phyloP scores from a whole-genome alignment of 2,797 vertebrate genomes.

The Gymnothorax reevesii region DNA sequence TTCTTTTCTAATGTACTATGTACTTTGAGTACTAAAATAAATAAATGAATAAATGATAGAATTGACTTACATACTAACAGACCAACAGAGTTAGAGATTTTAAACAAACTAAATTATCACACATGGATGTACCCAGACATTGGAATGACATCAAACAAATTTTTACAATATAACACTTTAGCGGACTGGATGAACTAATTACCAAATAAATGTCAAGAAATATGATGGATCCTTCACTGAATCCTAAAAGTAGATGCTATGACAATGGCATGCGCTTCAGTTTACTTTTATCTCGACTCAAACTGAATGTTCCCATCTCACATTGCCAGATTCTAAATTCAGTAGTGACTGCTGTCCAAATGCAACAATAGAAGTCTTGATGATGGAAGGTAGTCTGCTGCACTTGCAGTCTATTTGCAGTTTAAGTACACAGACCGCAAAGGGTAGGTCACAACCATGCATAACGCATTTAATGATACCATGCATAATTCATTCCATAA shows the following conservation, averaged over 20 bases:
- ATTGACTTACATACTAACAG: neutral
- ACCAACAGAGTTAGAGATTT: too few relatives aligned
- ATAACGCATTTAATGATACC: neutral
- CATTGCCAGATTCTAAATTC: neutral
- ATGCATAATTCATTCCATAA: neutral
- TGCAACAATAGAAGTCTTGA: neutral
- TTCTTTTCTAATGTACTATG: neutral
- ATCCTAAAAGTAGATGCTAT: too few relatives aligned
- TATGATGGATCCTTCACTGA: too few relatives aligned
- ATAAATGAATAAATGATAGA: too few relatives aligned
- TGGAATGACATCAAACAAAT: neutral
- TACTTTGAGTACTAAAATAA: too few relatives aligned
- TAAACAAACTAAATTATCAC: too few relatives aligned
- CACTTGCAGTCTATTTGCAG: too few relatives aligned
- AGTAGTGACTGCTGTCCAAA: neutral
- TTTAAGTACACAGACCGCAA: neutral
- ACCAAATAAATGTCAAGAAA: neutral
- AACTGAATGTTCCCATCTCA: too few relatives aligned
- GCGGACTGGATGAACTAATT: neutral
- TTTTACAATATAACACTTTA: neutral
- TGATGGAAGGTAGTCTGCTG: too few relatives aligned
- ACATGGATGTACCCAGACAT: neutral
- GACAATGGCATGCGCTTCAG: too few relatives aligned
- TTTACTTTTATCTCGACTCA: too few relatives aligned
- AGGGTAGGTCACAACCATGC: neutral